phyloP scores from a whole-genome alignment of 2,113 vertebrate genomes.

The Microtus oregoni region DNA sequence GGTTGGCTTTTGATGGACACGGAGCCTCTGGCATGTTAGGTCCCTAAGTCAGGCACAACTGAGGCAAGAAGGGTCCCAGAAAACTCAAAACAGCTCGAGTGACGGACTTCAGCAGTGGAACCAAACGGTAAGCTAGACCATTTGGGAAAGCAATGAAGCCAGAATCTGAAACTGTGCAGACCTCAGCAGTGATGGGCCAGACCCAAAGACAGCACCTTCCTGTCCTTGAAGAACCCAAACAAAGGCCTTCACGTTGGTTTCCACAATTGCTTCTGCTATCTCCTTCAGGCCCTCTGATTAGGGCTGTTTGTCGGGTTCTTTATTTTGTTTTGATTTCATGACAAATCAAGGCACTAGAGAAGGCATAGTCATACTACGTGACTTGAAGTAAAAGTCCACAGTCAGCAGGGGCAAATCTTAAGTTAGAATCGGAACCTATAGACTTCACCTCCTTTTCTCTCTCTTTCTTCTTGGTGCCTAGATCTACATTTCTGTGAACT shows the following conservation, averaged over 20 bases:
- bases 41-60: background rate
- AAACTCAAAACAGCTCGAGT: background rate
- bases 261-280: background rate
- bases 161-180: background rate
- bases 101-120: background rate
- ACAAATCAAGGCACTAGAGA: background rate
- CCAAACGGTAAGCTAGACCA: background rate
- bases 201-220: background rate
- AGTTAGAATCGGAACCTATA: background rate
- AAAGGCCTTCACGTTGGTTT: background rate
- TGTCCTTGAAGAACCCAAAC: background rate
- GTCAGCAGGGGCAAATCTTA: background rate
- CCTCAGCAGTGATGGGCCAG: background rate
- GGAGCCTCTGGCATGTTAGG: background rate
- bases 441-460: background rate
- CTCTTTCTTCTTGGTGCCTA: background rate
- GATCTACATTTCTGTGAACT: background rate
- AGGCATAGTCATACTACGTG: background rate
- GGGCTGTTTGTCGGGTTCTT: background rate
- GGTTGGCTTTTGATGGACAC: background rate
- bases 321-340: background rate
- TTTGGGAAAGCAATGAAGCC: background rate
- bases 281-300: background rate
- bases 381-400: background rate
- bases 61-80: background rate